Conservation (phyloP, 2,113 vertebrate species). For the Lasiurus cinereus region DNA sequence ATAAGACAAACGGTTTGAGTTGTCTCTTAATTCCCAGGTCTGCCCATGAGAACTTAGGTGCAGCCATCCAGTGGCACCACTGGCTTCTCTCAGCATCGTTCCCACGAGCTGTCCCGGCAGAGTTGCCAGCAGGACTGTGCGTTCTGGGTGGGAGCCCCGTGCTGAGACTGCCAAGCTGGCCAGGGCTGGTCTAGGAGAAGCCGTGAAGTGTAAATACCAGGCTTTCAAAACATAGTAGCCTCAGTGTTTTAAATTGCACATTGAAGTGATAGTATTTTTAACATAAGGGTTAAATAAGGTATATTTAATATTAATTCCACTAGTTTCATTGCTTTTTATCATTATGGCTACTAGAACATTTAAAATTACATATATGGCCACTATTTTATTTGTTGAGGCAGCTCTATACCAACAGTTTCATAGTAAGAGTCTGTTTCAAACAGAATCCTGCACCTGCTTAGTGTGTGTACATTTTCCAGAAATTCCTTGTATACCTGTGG, state of each 20-base stretch:
- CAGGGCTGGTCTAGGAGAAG: not conserved
- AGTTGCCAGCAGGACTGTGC: rapidly evolving
- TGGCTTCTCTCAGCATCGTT: not conserved
- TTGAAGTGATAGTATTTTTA: not conserved
- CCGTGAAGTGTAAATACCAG: not conserved
- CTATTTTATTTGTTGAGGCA: not conserved
- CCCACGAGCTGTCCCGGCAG: no score
- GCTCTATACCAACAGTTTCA: not conserved
- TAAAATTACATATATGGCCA: not conserved
- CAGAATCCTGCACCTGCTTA: not conserved
- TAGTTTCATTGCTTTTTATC: not conserved
- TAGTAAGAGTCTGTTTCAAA: not conserved
- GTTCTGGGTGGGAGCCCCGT: not conserved
- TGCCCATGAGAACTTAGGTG: not conserved
- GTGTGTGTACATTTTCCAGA: not conserved
- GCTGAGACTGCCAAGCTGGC: rapidly evolving
- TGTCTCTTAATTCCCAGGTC: not conserved
- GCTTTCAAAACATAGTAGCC: not conserved
- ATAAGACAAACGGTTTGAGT: not conserved
- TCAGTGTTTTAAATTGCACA: not conserved
- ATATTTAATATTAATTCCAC: not conserved
- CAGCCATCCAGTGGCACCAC: not conserved
- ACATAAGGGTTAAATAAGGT: not conserved
- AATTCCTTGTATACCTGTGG: not conserved
- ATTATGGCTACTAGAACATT: not conserved